These are phyloP conservation scores for Andrena dorsata DNA, from an alignment of 2,888 invertebrate genomes.

Conservation along the genomic window DNA sequence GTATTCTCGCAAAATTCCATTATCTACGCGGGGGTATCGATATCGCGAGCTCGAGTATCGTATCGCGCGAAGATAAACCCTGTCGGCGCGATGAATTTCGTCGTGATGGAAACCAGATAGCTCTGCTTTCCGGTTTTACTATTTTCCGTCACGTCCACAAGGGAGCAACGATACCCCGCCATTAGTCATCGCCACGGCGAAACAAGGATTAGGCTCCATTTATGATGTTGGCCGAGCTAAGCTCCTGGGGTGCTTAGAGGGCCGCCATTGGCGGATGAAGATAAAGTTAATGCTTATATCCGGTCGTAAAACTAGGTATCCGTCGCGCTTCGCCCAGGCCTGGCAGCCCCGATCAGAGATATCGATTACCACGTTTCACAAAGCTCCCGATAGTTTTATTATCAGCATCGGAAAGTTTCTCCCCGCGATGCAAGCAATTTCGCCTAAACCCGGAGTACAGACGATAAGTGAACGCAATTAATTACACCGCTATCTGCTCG, in stretches of 20 bases:
- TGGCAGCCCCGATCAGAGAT: too few relatives aligned
- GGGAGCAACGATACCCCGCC: background rate
- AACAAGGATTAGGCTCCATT: background rate
- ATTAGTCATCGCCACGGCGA: too few relatives aligned
- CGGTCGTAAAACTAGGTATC: too few relatives aligned
- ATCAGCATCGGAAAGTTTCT: background rate
- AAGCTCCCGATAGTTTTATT: background rate
- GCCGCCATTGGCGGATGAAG: too few relatives aligned
- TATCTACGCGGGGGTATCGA: background rate
- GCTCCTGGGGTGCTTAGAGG: background rate
- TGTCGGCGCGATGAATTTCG: background rate
- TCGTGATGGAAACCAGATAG: slow-evolving; percentile 13
- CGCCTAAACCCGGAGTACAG: background rate
- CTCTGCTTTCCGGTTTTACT: background rate
- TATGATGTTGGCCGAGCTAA: background rate
- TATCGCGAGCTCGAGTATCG: background rate
- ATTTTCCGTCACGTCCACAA: background rate
- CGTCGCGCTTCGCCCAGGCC: too few relatives aligned
- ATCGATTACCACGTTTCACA: background rate
- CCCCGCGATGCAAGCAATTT: background rate
- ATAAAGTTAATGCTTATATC: too few relatives aligned
- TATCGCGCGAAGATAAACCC: slow-evolving; percentile 13
- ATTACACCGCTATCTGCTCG: background rate
- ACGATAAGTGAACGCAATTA: background rate
- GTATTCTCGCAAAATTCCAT: slow-evolving; percentile 14